Percentiles rank a stretch among this genome's conserved stretches.
Conservation (phyloP, 2,888 invertebrate species). For the Agrotis exclamationis region DNA sequence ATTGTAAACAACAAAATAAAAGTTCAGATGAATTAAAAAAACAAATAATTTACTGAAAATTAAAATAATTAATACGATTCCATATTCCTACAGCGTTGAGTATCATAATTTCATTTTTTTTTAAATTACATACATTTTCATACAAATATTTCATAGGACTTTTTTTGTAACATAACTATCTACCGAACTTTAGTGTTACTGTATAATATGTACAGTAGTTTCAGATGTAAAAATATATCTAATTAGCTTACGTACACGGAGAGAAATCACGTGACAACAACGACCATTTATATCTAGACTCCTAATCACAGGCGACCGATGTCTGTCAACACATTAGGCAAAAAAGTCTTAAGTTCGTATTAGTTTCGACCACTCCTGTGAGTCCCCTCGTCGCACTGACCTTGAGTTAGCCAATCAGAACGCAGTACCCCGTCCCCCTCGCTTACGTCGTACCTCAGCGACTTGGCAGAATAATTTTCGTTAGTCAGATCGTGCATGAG, state of each 20-base stretch:
- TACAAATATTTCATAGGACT: constrained; percentile 51
- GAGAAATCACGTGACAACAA: not conserved
- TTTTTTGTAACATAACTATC: constrained; percentile 33
- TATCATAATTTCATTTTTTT: constrained; percentile 72
- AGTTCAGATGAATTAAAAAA: constrained; percentile 49
- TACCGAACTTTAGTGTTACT: constrained; percentile 36
- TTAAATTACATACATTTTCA: constrained; percentile 56
- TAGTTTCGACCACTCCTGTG: too few species aligned
- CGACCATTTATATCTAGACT: too few species aligned
- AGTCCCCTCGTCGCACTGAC: too few species aligned
- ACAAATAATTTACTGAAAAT: constrained; percentile 65
- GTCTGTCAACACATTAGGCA: too few species aligned
- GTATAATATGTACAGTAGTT: constrained; percentile 4
- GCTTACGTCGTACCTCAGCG: too few species aligned
- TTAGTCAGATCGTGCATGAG: too few species aligned
- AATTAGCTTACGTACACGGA: not conserved
- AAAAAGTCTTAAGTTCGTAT: too few species aligned
- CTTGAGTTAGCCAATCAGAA: too few species aligned
- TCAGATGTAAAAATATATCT: not conserved
- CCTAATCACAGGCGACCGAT: too few species aligned
- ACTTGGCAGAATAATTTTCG: too few species aligned
- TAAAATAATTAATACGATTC: constrained; percentile 66
- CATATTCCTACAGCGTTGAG: constrained; percentile 70
- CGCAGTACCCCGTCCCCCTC: too few species aligned
- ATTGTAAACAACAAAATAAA: constrained; percentile 57